Conservation (phyloP, 2,113 vertebrate genomes). For the Saccopteryx leptura region DNA sequence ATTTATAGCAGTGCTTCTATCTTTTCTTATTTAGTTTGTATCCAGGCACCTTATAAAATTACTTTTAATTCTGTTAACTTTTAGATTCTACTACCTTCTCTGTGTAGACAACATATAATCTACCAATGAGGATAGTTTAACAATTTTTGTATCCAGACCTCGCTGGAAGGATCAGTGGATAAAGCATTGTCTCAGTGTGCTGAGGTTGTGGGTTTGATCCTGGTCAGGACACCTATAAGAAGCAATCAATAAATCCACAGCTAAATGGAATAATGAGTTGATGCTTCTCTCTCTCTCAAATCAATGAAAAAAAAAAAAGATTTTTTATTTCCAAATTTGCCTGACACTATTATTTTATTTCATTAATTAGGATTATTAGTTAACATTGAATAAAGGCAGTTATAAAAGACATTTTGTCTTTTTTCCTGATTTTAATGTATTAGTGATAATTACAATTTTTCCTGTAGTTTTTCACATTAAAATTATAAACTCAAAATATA, state of each 20-base stretch:
- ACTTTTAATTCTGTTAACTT: background rate
- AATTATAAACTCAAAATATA: background rate
- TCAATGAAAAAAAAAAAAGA: no score
- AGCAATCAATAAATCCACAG: no score
- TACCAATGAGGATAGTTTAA: background rate
- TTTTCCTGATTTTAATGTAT: background rate
- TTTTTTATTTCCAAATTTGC: no score
- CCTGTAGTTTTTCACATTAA: background rate
- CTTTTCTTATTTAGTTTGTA: background rate
- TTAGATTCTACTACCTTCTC: background rate
- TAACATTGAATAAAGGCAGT: background rate
- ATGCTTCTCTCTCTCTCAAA: no score
- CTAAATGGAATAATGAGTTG: no score
- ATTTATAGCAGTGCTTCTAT: background rate
- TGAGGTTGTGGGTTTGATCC: no score
- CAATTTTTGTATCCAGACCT: background rate
- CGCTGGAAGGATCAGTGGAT: no score
- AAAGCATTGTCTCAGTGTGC: no score
- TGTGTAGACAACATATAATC: background rate
- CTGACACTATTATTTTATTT: background rate
- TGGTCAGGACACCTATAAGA: no score
- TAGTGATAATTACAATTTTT: background rate
- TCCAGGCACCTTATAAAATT: background rate
- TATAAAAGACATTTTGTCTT: background rate
- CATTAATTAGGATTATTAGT: background rate